Base-by-base conservation (phyloP, 2,888 invertebrate genomes). In the Malthinus flaveolus region DNA sequence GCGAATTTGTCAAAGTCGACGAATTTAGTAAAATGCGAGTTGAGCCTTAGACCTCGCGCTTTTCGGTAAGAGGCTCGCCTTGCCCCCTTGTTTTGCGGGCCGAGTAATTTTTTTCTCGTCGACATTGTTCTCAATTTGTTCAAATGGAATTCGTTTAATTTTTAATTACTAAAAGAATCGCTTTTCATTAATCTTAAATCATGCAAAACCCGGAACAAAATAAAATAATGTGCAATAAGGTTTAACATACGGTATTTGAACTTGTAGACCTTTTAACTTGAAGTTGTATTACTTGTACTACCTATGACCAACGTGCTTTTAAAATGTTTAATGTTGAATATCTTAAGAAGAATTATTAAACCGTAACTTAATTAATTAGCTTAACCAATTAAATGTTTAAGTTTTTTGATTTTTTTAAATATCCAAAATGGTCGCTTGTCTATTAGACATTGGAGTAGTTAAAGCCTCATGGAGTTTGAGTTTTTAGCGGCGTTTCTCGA, bases 191-290 rank as follows among this genome's bases (percentile, higher is more conserved):
- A 68, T 68, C 65, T 64, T 34, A 66, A 65, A 65, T 64, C 66
- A 53, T 49, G 58, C 48, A 42, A 49, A 64, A 65, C 63, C 61
- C 65, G 65, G 65, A 65, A 65, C 65, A 65, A 61, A 65, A 65
- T 59, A 53, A 62, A 62, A 62, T 59, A 53, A 58, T 55, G 49
- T 45, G 53, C 56, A 54, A 57, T 60, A 56, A 49, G 44, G 39
- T 42, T 59, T 53, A 46, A 54, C 71, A 71, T 69, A 70, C 73
- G 75, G 72, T 73, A 73, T 74, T 75, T 75, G 75, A 75, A 75
- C 75, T 67, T 71, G 64, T 23, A 71, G 74, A 75, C 75, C 75
- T 75, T 75, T 75, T 69, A 68, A 70, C 70, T 62, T 63, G 65
- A 68, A 71, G 74, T 74, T 73, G 72, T 72, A 58, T 49, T 53